Evolutionary conservation across 2,113 vertebrate genomes (phyloP).

Genomic region (Crotalus tigris): DNA sequence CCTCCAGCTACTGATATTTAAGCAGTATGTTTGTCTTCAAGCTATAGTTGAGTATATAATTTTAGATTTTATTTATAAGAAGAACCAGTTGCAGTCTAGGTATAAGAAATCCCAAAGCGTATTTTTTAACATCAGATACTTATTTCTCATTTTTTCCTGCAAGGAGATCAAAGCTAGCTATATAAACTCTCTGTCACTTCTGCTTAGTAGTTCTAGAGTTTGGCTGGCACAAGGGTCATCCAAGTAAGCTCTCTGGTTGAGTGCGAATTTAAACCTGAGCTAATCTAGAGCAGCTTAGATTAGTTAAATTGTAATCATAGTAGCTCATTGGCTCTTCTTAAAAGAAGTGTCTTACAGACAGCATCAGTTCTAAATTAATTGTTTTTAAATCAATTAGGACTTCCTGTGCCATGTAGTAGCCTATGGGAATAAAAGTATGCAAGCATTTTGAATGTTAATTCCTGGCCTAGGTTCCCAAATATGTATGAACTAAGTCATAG

Average conservation of each 20-base stretch:
- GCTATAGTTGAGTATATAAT: slow-evolving; percentile 13
- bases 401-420: background rate
- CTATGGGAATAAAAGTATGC: background rate
- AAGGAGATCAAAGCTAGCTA: background rate
- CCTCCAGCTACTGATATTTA: background rate
- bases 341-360: background rate
- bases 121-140: background rate
- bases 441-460: background rate
- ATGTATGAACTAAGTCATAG: slow-evolving; percentile 14
- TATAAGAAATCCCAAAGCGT: background rate
- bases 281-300: too few relatives aligned
- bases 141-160: background rate
- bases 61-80: background rate
- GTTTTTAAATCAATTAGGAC: background rate
- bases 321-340: too few relatives aligned
- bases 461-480: background rate
- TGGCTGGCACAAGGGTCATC: background rate
- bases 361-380: background rate
- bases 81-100: background rate
- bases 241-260: background rate
- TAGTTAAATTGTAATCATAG: background rate
- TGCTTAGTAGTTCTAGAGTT: background rate
- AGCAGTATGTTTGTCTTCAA: slow-evolving; percentile 2
- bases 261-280: background rate
- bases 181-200: background rate